phyloP scores from a whole-genome alignment of 2,888 invertebrate species.

The Yponomeuta evonymella region DNA sequence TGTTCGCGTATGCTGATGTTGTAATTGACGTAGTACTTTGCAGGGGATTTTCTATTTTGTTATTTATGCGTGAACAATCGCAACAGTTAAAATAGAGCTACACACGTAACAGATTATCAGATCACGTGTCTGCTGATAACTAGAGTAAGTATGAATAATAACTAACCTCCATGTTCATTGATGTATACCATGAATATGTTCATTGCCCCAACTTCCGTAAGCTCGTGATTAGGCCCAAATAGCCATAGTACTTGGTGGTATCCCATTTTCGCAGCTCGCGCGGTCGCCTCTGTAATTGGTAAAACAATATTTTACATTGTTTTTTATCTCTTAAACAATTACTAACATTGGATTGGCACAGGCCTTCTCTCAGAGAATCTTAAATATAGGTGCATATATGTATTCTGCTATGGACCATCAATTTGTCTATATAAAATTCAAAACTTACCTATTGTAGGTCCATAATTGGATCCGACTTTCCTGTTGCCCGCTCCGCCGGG shows the following conservation, averaged over 20 bases:
- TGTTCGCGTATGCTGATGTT: no score
- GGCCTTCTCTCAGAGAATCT: no score
- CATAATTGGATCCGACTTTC: constrained; percentile 97
- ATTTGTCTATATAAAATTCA: no score
- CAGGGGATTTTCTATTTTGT: no score
- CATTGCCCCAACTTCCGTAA: constrained; percentile 99
- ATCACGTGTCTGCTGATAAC: background rate
- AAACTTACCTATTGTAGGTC: constrained; percentile 81
- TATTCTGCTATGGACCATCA: no score
- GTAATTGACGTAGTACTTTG: no score
- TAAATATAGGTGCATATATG: no score
- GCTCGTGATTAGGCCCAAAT: constrained; percentile 92
- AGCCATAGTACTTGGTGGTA: constrained; percentile 98
- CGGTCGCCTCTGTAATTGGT: constrained; percentile 78
- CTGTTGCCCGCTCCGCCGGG: constrained; percentile 95
- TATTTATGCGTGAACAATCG: no score
- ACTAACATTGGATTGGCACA: no score
- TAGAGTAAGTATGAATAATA: background rate
- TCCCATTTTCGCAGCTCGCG: constrained; percentile 83
- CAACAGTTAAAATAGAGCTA: no score
- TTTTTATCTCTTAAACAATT: background rate
- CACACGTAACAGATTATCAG: background rate
- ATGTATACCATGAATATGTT: constrained; percentile 94
- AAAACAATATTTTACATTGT: background rate
- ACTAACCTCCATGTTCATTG: constrained; percentile 91